Evolutionary conservation across 2,888 invertebrate genomes (phyloP).

Genomic region (Lithodes maja): DNA sequence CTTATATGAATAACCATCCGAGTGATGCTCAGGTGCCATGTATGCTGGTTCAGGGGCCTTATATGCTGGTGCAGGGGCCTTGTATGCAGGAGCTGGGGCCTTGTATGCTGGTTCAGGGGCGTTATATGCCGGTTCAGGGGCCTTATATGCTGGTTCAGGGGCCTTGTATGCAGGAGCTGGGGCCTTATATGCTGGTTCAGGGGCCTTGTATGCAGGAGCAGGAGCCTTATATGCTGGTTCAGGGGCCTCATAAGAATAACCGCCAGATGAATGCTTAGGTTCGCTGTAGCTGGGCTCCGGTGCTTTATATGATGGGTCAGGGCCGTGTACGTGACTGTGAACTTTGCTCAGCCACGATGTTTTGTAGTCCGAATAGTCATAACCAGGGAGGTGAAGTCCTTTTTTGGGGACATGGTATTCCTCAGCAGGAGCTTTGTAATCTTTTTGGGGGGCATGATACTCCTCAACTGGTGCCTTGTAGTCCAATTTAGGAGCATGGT

Average conservation of each 20-base stretch:
- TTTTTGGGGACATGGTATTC: neutral
- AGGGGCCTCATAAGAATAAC: neutral
- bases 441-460: conserved; percentile 42
- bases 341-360: neutral
- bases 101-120: conserved; percentile 53
- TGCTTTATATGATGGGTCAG: conserved; percentile 30
- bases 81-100: conserved; percentile 15
- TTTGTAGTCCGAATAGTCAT: conserved; percentile 15
- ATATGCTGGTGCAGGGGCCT: conserved; percentile 37
- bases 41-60: conserved; percentile 45
- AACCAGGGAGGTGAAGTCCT: neutral
- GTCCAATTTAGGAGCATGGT: neutral
- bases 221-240: conserved; percentile 42
- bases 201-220: conserved; percentile 10
- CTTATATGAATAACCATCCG: conserved; percentile 12
- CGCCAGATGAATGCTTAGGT: neutral
- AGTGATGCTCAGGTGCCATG: conserved; percentile 26
- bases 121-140: conserved; percentile 18
- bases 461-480: conserved; percentile 24
- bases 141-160: conserved; percentile 16
- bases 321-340: neutral
- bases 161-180: conserved; percentile 16
- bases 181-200: conserved; percentile 9
- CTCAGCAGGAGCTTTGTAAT: conserved; percentile 17
- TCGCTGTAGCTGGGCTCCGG: neutral